Conservation (phyloP, 1,140 invertebrate genomes). For the Bradynema listronoti region DNA sequence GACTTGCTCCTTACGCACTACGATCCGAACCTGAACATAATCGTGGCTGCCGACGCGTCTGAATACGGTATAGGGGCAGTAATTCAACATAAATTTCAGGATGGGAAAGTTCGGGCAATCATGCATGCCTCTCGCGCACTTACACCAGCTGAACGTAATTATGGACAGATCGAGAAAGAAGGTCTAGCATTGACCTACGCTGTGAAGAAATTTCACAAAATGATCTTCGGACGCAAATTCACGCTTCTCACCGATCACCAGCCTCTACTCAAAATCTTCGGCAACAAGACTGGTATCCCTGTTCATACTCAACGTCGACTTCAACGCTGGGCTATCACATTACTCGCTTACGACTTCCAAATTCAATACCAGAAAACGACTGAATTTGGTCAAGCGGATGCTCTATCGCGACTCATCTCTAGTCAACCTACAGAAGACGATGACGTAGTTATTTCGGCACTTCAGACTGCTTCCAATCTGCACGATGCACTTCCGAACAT, state of each 20-base stretch:
- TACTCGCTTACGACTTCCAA: too few species aligned
- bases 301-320: too few species aligned
- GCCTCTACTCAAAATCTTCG: too few species aligned
- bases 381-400: background rate
- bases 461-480: slow-evolving; percentile 2
- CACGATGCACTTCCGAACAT: too few species aligned
- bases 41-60: slow-evolving; percentile 61
- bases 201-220: slow-evolving; percentile 59
- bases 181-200: slow-evolving; percentile 59
- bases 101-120: slow-evolving; percentile 59
- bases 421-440: background rate
- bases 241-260: too few species aligned
- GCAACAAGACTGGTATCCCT: too few species aligned
- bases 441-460: background rate
- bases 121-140: slow-evolving; percentile 42
- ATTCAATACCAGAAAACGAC: background rate
- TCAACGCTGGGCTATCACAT: too few species aligned
- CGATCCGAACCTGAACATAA: slow-evolving; percentile 56
- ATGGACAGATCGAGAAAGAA: slow-evolving; percentile 62
- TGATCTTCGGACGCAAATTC: slow-evolving; percentile 60
- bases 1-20: slow-evolving; percentile 56
- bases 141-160: slow-evolving; percentile 41
- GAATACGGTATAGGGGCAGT: slow-evolving; percentile 61
- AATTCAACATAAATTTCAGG: slow-evolving; percentile 55
- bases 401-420: background rate